Evolutionary conservation across 2,888 invertebrate genomes (phyloP), one percentile per base, ranked within the genome.

Genomic region (Rotaria magnacalcarata): DNA sequence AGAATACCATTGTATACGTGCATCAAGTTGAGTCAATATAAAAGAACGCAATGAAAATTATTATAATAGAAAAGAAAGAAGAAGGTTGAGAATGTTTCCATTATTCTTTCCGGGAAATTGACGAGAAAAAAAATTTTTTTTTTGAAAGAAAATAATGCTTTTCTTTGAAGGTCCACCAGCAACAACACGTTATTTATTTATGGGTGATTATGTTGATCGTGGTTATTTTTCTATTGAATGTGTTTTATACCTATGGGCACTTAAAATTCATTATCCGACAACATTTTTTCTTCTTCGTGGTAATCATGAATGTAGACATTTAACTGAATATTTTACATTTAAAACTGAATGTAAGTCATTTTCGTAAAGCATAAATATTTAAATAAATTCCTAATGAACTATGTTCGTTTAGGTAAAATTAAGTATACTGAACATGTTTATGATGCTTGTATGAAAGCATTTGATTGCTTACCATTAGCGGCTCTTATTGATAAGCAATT

Each of bases 201-300:
- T 86, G 85, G 86, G 86, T 85, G 86, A 86, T 58, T 86, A 84
- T 86, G 86, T 86, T 27, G 86, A 86, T 43, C 58, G 86, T 34
- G 86, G 86, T 75, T 34, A 75, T n/a, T 86, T 86, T 58, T 60
- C 85, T 50, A 84, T 86, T 47, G 86, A 86, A 50, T 86, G 86
- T 58, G 75, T 86, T 34, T 60, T 84, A 41, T 86, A 86, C 56
- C 58, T 86, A 27, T 86, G 74, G 67, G 75, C 85, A 43, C 52
- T 86, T 27, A 86, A 86, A 86, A 85, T 85, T 52, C n/a, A 24
- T 34, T 86, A 75, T 80, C 85, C 86, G 54, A 43, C 27, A 6
- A 85, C 54, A 58, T 34, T 86, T 58, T 86, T 75, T 86, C 47
- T 86, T n/a, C 60, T 86, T 34, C 84, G 86, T 54, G 86, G 86